A percentile compares a stretch with the other conserved stretches of the same genome.
phyloP scores from a whole-genome alignment of 2,797 vertebrate species.

The Picus viridis region DNA sequence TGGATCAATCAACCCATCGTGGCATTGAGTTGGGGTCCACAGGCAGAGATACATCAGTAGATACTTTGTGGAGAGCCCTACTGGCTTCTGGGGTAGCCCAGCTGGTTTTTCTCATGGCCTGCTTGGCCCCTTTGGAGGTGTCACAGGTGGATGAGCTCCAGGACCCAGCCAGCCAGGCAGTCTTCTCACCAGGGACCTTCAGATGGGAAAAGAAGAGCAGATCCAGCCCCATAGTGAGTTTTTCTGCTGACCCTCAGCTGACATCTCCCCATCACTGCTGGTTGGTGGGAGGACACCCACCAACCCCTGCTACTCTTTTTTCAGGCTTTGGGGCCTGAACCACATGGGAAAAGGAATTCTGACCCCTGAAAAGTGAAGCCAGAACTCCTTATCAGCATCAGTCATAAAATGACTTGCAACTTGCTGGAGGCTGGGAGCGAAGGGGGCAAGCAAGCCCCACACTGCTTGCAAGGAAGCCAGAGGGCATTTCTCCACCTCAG shows the following conservation, averaged over 20 bases:
- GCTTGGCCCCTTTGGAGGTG: background rate
- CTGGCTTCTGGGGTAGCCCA: background rate
- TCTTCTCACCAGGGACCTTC: background rate
- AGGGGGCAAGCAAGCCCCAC: too few species aligned
- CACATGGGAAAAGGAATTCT: background rate
- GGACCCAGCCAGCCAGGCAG: background rate
- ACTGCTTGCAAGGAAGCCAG: accelerated
- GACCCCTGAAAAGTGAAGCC: background rate
- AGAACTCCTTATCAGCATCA: background rate
- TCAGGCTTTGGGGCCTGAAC: background rate
- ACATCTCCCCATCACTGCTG: too few species aligned
- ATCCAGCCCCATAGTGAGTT: background rate
- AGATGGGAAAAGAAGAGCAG: background rate
- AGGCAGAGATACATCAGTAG: background rate
- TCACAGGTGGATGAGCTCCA: background rate
- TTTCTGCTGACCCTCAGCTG: background rate
- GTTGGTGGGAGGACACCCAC: background rate
- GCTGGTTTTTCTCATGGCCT: accelerated
- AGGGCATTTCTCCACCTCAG: background rate
- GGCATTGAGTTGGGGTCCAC: background rate
- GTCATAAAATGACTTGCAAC: background rate
- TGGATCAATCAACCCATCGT: accelerated
- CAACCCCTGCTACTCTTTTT: background rate
- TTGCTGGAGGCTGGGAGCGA: background rate
- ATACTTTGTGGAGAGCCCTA: background rate